Percentiles rank a stretch among this genome's conserved stretches.
phyloP scores from a whole-genome alignment of 2,113 vertebrate species.

The Porphyrio hochstetteri region DNA sequence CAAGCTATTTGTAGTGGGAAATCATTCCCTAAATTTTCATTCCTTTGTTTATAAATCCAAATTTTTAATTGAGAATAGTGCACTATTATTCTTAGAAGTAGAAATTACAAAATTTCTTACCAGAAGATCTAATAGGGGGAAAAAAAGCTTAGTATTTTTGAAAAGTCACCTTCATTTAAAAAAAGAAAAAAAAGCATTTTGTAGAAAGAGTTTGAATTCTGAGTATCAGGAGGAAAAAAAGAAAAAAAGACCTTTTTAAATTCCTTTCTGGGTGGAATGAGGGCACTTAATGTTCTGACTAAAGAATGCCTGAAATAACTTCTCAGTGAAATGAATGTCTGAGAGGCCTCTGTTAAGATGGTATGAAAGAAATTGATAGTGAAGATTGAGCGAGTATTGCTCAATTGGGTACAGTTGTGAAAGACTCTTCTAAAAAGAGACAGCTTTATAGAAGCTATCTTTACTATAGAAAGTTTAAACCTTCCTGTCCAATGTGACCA shows the following conservation, averaged over 20 bases:
- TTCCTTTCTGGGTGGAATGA: not conserved
- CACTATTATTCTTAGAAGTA: not conserved
- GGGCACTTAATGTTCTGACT: not conserved
- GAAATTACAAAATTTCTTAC: conserved; percentile 2
- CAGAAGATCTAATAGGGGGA: not conserved
- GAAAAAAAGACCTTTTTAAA: not conserved
- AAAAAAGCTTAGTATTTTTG: not conserved
- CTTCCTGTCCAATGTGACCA: not conserved
- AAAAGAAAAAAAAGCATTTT: not conserved
- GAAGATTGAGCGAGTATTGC: not conserved
- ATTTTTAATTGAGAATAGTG: not conserved
- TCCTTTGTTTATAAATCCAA: not conserved
- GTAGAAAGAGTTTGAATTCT: not conserved
- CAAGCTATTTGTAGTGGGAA: not conserved
- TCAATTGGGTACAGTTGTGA: not conserved
- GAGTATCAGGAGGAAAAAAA: not conserved
- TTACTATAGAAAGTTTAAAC: not conserved
- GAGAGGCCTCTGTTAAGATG: not conserved
- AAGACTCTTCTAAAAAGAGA: not conserved
- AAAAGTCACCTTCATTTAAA: not conserved
- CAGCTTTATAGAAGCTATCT: not conserved
- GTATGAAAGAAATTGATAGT: not conserved
- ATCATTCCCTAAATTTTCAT: not conserved
- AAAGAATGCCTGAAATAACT: not conserved
- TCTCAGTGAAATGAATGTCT: not conserved